Percentiles rank a stretch among this genome's conserved stretches.
Conservation (phyloP, 2,888 invertebrate species). For the Petrolisthes cinctipes region DNA sequence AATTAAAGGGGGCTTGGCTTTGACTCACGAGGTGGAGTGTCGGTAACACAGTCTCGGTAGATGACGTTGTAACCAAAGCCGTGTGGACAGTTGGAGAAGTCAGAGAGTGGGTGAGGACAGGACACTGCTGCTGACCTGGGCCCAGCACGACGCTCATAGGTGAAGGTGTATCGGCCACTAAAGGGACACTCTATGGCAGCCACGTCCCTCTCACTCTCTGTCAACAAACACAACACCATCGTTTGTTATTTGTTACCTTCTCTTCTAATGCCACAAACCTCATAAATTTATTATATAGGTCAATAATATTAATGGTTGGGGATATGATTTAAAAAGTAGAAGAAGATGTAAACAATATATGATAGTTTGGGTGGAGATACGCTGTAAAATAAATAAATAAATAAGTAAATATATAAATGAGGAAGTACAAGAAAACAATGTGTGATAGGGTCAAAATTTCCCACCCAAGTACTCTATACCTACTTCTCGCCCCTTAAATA, state of each 20-base stretch:
- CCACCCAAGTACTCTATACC: no score
- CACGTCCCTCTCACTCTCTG: constrained; percentile 1
- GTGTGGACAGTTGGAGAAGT: constrained; percentile 11
- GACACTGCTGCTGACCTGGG: background rate
- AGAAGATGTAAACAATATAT: no score
- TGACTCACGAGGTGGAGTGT: no score
- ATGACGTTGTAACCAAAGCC: constrained; percentile 6
- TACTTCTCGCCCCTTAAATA: background rate
- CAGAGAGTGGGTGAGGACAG: background rate
- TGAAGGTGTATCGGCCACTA: background rate
- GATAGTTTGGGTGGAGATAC: no score
- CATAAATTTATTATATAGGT: no score
- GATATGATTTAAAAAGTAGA: no score
- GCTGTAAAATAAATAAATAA: no score
- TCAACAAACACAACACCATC: background rate
- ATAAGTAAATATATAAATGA: background rate
- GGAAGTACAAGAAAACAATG: background rate
- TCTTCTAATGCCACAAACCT: no score
- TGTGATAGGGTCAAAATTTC: no score
- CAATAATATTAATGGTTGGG: no score
- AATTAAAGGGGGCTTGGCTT: no score
- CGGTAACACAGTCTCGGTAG: background rate
- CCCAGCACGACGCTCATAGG: background rate
- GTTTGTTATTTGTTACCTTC: no score
- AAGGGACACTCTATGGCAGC: background rate